A percentile compares a stretch with the other conserved stretches of the same genome.
These are phyloP conservation scores for Bungarus multicinctus DNA, from an alignment of 2,113 vertebrate genomes.

Conservation along the genomic window DNA sequence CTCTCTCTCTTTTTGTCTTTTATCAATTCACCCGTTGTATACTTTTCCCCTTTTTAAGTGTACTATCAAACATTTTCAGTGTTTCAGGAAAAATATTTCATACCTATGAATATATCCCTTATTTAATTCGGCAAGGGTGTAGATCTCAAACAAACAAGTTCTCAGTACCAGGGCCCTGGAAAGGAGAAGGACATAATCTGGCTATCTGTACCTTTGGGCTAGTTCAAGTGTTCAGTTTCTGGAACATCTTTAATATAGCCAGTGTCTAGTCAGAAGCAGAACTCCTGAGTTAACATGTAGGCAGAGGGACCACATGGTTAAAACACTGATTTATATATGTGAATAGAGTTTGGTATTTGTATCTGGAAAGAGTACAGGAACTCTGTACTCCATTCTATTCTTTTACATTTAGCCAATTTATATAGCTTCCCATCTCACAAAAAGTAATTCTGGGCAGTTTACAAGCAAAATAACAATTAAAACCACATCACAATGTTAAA, in stretches of 20 bases:
- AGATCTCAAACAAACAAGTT: constrained; percentile 7
- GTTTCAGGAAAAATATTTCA: neutral
- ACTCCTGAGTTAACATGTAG: neutral
- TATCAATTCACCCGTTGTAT: neutral
- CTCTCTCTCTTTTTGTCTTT: neutral
- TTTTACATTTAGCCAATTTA: neutral
- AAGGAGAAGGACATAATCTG: neutral
- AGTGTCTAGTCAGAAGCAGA: neutral
- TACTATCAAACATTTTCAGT: constrained; percentile 21
- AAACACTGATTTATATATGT: neutral
- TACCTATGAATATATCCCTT: neutral
- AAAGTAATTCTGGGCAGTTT: neutral
- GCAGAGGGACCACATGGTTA: neutral
- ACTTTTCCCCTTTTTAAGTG: neutral
- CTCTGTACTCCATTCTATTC: neutral
- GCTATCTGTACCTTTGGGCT: neutral
- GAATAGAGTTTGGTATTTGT: neutral
- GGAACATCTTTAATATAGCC: neutral
- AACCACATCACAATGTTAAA: neutral
- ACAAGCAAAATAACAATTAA: neutral
- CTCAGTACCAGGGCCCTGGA: neutral
- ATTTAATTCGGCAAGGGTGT: neutral
- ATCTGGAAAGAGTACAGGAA: neutral
- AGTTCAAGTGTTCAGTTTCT: neutral
- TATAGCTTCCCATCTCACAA: neutral